Percentiles rank a stretch among this genome's conserved stretches.
These are phyloP conservation scores for Platynereis dumerilii DNA, from an alignment of 2,888 invertebrate genomes.

Conservation along the genomic window DNA sequence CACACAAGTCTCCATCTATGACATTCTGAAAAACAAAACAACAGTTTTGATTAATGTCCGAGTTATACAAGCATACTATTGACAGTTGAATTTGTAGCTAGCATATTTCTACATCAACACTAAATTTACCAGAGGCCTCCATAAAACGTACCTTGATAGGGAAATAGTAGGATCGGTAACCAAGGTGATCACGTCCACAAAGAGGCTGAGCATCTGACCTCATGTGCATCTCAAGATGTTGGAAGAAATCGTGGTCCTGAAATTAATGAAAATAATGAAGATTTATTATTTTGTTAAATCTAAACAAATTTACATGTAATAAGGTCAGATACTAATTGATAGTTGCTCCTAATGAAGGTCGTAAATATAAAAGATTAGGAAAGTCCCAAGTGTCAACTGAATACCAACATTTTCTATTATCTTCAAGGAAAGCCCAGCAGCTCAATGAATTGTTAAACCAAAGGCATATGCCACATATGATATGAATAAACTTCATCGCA, in stretches of 20 bases:
- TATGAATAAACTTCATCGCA: too few species aligned
- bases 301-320: too few species aligned
- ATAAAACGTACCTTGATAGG: constrained; percentile 81
- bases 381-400: too few species aligned
- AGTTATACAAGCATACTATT: not conserved
- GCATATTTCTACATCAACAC: not conserved
- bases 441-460: too few species aligned
- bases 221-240: constrained; percentile 99
- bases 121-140: not conserved
- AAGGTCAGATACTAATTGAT: too few species aligned
- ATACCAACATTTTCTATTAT: too few species aligned
- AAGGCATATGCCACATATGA: too few species aligned
- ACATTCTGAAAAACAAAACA: constrained; percentile 76
- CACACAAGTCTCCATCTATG: constrained; percentile 98
- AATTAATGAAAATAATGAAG: too few species aligned
- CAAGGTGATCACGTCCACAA: constrained; percentile 96
- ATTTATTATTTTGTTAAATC: too few species aligned
- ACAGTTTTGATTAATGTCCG: not conserved
- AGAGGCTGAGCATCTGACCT: constrained; percentile 94
- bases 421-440: too few species aligned
- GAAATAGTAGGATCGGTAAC: constrained; percentile 95
- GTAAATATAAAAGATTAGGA: too few species aligned
- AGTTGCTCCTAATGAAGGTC: too few species aligned
- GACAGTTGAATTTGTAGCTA: not conserved
- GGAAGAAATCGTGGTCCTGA: constrained; percentile 97